These are phyloP conservation scores for Eledona agricola DNA, from an alignment of 2,888 invertebrate genomes.

Conservation along the genomic window DNA sequence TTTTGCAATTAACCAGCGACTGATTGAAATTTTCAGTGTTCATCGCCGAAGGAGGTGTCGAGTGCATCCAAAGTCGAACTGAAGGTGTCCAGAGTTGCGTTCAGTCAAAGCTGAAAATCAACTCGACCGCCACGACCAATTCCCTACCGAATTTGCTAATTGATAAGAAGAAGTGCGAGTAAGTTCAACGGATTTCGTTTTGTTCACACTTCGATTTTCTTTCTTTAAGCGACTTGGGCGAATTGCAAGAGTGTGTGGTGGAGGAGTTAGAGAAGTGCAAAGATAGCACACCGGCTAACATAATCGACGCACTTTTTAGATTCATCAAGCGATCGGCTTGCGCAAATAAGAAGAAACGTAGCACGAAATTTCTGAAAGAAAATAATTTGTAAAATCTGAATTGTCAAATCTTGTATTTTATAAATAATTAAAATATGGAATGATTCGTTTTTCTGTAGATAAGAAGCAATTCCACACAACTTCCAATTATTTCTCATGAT, in stretches of 20 bases:
- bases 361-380: background rate
- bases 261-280: conserved; percentile 71
- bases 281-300: conserved; percentile 81
- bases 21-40: conserved; percentile 70
- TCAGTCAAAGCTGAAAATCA: conserved; percentile 69
- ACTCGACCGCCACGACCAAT: conserved; percentile 62
- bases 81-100: conserved; percentile 71
- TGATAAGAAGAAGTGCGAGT: conserved; percentile 67
- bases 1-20: conserved; percentile 9
- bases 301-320: conserved; percentile 78
- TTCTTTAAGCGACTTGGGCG: conserved; percentile 67
- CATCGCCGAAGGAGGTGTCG: conserved; percentile 82
- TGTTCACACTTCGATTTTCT: too few relatives aligned
- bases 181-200: too few relatives aligned
- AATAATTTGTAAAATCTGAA: conserved; percentile 4
- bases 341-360: conserved; percentile 41
- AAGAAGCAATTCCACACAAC: too few relatives aligned
- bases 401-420: too few relatives aligned
- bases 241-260: conserved; percentile 69
- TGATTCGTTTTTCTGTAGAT: too few relatives aligned
- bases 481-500: too few relatives aligned
- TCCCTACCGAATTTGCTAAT: conserved; percentile 70
- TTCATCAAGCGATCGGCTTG: conserved; percentile 63
- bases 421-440: too few relatives aligned
- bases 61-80: conserved; percentile 72